A percentile compares a stretch with the other conserved stretches of the same genome.
Evolutionary conservation across 2,888 invertebrate species (phyloP).

Genomic region (Euzophera pinguis): DNA sequence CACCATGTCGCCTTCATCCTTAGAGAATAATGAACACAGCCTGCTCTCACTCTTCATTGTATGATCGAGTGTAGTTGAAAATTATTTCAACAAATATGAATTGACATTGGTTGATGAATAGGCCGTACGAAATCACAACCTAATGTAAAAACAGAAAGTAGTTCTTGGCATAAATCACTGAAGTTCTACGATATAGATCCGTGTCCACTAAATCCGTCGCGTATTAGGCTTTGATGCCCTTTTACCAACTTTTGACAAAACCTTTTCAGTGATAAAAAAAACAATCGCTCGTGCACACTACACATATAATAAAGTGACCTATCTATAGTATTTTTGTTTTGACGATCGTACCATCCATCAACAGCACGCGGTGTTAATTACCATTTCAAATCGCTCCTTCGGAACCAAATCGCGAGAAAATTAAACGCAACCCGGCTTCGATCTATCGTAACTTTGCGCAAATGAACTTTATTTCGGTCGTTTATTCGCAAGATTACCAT

Average conservation of each 20-base stretch:
- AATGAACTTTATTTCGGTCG: constrained; percentile 12
- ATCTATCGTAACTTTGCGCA: constrained; percentile 8
- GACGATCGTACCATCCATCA: constrained; percentile 48
- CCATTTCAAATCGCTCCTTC: constrained; percentile 60
- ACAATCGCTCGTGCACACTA: no score
- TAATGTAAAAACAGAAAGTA: background rate
- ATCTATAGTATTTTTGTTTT: background rate
- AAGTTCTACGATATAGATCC: no score
- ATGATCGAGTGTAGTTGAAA: constrained; percentile 22
- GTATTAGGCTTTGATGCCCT: no score
- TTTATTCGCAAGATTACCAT: constrained; percentile 8
- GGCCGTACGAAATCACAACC: constrained; percentile 21
- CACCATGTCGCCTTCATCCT: no score
- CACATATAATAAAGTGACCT: background rate
- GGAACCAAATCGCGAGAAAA: constrained; percentile 46
- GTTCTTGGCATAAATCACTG: no score
- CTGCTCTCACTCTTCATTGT: no score
- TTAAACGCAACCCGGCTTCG: constrained; percentile 38
- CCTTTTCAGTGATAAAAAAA: no score
- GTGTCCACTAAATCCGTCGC: no score
- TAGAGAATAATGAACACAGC: no score
- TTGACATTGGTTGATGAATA: constrained; percentile 44
- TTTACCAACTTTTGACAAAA: no score
- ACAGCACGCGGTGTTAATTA: constrained; percentile 54
- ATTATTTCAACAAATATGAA: constrained; percentile 32